Evolutionary conservation across 2,888 invertebrate genomes (phyloP).

Genomic region (Eurytoma adleriae): DNA sequence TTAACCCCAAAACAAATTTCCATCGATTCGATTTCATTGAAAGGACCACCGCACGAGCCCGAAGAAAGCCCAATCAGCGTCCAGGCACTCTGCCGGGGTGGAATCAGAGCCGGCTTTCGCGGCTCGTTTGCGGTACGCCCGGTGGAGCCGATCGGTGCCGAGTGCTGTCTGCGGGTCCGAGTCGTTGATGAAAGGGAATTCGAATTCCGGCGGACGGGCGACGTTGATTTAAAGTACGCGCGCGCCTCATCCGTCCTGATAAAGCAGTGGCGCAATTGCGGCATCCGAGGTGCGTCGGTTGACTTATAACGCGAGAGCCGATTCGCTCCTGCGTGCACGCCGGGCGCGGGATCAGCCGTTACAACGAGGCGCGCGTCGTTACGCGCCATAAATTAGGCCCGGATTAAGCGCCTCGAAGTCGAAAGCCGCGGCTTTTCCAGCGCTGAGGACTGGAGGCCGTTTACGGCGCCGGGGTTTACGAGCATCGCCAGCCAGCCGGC

Average conservation of each 20-base stretch:
- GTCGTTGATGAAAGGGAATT: conserved; percentile 38
- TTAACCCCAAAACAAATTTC: too few relatives aligned
- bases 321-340: neutral
- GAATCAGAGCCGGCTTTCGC: too few relatives aligned
- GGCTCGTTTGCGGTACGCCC: neutral
- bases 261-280: conserved; percentile 15
- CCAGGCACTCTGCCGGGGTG: too few relatives aligned
- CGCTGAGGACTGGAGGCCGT: neutral
- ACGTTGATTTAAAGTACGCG: conserved; percentile 35
- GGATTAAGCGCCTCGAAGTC: conserved; percentile 14
- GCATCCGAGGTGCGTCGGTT: neutral
- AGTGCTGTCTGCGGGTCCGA: neutral
- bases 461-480: too few relatives aligned
- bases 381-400: conserved; percentile 7
- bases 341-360: neutral
- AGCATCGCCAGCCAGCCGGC: too few relatives aligned
- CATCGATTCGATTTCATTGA: too few relatives aligned
- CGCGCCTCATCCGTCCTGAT: conserved; percentile 26
- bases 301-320: neutral
- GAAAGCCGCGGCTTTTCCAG: neutral
- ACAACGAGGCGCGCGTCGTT: neutral
- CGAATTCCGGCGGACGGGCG: conserved; percentile 25
- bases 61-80: too few relatives aligned
- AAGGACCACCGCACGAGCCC: too few relatives aligned
- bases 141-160: neutral